These are phyloP conservation scores for Zaprionus vittiger DNA, from an alignment of 1,140 invertebrate species.

Conservation along the genomic window DNA sequence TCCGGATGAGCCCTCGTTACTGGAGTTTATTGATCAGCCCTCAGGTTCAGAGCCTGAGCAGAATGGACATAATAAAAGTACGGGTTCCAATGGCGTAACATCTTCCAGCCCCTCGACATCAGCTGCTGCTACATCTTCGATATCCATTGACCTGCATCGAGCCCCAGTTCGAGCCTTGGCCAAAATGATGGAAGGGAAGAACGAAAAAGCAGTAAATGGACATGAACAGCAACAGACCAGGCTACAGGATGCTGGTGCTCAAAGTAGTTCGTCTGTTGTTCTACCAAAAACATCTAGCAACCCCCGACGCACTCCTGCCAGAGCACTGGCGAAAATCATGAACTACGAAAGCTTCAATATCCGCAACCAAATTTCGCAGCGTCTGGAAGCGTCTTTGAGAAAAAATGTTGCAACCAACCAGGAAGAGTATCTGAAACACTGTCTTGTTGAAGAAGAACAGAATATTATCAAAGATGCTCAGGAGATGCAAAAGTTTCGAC, in stretches of 20 bases:
- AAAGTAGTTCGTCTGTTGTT: neutral
- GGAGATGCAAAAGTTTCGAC: constrained; percentile 54
- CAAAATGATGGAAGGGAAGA: constrained; percentile 27
- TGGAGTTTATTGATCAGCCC: constrained; percentile 33
- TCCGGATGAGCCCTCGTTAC: constrained; percentile 19
- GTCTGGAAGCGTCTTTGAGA: constrained; percentile 38
- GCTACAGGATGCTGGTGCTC: too few relatives aligned
- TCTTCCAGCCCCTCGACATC: neutral
- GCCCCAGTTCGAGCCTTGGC: constrained; percentile 19
- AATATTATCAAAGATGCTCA: constrained; percentile 47
- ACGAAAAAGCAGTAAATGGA: constrained; percentile 7
- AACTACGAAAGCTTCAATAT: constrained; percentile 62
- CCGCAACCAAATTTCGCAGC: constrained; percentile 38
- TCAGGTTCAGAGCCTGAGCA: neutral
- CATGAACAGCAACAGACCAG: neutral
- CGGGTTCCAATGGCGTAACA: neutral
- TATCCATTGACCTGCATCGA: neutral
- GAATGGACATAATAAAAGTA: constrained; percentile 9
- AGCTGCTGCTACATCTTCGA: neutral
- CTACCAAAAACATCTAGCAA: neutral
- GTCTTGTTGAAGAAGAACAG: constrained; percentile 30
- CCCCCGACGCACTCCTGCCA: constrained; percentile 46
- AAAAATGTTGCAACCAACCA: neutral
- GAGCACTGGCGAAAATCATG: constrained; percentile 60
- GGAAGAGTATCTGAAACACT: constrained; percentile 1